These are phyloP conservation scores for Aleiodes testaceus DNA, from an alignment of 2,888 invertebrate species.

Conservation along the genomic window DNA sequence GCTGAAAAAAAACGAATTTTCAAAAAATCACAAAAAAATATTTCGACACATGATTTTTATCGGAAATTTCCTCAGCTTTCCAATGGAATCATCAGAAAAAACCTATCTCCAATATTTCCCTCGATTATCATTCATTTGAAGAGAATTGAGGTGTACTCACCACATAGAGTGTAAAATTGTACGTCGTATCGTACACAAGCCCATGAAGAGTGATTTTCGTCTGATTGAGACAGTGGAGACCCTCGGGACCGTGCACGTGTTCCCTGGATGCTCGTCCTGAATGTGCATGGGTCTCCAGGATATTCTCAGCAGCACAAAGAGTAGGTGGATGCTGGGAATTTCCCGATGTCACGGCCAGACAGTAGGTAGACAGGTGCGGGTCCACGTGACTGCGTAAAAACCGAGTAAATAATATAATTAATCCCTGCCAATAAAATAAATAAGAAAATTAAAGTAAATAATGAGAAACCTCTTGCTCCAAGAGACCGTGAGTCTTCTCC, in stretches of 20 bases:
- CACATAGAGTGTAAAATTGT: conserved; percentile 70
- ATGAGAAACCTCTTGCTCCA: conserved; percentile 71
- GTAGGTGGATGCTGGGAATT: conserved; percentile 66
- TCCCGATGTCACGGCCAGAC: conserved; percentile 69
- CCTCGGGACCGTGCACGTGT: conserved; percentile 65
- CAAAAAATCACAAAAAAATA: too few relatives aligned
- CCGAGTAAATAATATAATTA: not conserved
- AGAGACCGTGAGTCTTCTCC: conserved; percentile 68
- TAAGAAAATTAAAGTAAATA: not conserved
- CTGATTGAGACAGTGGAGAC: conserved; percentile 68
- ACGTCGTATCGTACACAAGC: conserved; percentile 70
- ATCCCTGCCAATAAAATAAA: conserved; percentile 8
- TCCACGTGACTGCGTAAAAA: conserved; percentile 61
- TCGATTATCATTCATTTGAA: too few relatives aligned
- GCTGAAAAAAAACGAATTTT: too few relatives aligned
- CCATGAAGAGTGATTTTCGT: conserved; percentile 69
- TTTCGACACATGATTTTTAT: too few relatives aligned
- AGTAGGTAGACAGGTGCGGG: conserved; percentile 68
- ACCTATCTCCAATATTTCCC: too few relatives aligned
- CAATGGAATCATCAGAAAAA: too few relatives aligned
- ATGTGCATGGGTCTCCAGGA: conserved; percentile 60
- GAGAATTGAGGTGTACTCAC: conserved; percentile 55
- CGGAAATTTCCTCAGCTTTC: too few relatives aligned
- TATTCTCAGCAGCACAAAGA: conserved; percentile 68
- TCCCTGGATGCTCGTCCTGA: conserved; percentile 54